Evolutionary conservation across 64 coral and sea anemone species (phyloP).

Genomic region (Porites australiensis): DNA sequence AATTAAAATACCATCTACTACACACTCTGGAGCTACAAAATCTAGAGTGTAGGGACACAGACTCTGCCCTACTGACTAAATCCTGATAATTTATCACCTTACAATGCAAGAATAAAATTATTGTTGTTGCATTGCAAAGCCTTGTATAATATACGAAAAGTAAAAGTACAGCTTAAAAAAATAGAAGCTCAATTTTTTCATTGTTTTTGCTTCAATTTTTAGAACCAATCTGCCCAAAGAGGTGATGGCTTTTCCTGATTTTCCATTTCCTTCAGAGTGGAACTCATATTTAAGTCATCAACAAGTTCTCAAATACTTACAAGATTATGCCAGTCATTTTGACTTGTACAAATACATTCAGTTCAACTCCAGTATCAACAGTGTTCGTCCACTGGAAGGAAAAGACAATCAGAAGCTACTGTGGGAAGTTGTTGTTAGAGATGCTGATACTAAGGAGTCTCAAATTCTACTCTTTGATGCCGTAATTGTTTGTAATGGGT

Average conservation of each 20-base stretch:
- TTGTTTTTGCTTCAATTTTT: not conserved
- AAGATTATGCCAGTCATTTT: slow-evolving; percentile 70
- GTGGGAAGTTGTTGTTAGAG: slow-evolving; percentile 12
- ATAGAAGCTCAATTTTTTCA: not conserved
- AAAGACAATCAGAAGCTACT: not conserved
- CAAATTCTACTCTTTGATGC: not conserved
- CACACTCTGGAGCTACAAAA: too few species aligned
- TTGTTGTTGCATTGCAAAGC: too few species aligned
- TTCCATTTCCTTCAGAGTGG: slow-evolving; percentile 28
- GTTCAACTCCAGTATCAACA: slow-evolving; percentile 28
- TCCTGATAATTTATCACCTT: too few species aligned
- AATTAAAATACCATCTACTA: too few species aligned
- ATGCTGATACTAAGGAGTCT: not conserved
- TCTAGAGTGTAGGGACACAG: too few species aligned
- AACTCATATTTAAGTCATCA: slow-evolving; percentile 32
- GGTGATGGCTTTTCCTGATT: slow-evolving; percentile 70
- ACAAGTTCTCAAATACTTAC: slow-evolving; percentile 58
- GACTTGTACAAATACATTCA: slow-evolving; percentile 28
- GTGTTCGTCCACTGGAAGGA: slow-evolving; percentile 13
- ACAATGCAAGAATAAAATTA: too few species aligned
- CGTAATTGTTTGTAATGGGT: slow-evolving; percentile 19
- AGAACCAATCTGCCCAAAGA: slow-evolving; percentile 78
- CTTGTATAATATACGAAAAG: too few species aligned
- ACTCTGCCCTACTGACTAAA: too few species aligned
- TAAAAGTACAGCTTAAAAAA: too few species aligned